Evolutionary conservation across 2,113 vertebrate species (phyloP).

Genomic region (Epinephelus fuscoguttatus): DNA sequence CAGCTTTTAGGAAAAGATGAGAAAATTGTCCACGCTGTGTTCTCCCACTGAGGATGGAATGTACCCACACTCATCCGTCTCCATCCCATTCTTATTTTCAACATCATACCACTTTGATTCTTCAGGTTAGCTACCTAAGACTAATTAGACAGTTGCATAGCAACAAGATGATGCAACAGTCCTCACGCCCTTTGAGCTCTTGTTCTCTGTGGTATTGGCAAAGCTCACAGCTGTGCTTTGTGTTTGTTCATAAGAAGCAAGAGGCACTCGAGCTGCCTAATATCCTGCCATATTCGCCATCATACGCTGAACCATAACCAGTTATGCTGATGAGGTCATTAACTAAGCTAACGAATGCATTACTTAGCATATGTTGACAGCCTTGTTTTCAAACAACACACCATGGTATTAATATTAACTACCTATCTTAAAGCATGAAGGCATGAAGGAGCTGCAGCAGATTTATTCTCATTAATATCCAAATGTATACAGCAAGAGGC

Average conservation of each 20-base stretch:
- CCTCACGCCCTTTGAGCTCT: constrained; percentile 30
- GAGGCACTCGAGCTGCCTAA: constrained; percentile 11
- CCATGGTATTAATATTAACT: constrained; percentile 32
- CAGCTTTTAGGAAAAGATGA: constrained; percentile 8
- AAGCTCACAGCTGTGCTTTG: constrained; percentile 40
- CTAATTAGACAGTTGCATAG: constrained; percentile 65
- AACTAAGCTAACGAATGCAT: constrained; percentile 54
- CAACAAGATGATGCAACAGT: constrained; percentile 50
- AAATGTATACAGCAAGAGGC: constrained; percentile 35
- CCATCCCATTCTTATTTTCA: not conserved
- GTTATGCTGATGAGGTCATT: constrained; percentile 57
- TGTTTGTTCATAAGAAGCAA: constrained; percentile 25
- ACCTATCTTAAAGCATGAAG: not conserved
- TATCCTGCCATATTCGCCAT: constrained; percentile 14
- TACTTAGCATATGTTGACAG: constrained; percentile 49
- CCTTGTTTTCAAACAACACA: constrained; percentile 48
- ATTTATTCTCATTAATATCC: constrained; percentile 52
- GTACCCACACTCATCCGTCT: not conserved
- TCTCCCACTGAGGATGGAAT: not conserved
- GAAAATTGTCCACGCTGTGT: constrained; percentile 3
- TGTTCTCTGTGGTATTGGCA: constrained; percentile 11
- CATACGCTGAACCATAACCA: constrained; percentile 31
- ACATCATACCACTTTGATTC: constrained; percentile 8
- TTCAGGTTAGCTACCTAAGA: constrained; percentile 32
- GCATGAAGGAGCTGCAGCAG: constrained; percentile 12